phyloP scores from a whole-genome alignment of 2,888 invertebrate genomes.

The Amblyjoppa fuscipennis region DNA sequence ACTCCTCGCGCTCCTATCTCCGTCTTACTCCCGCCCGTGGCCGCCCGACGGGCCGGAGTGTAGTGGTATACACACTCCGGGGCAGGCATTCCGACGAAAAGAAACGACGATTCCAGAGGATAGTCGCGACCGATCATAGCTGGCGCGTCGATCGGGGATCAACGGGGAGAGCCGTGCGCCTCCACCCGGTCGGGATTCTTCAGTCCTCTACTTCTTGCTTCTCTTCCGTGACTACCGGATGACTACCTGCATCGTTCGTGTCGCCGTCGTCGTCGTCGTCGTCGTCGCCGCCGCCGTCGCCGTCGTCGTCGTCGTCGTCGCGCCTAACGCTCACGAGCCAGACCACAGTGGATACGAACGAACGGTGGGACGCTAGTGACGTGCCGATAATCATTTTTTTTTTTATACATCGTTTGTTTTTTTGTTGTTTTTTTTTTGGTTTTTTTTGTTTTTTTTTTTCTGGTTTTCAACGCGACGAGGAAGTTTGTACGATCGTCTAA shows the following conservation, averaged over 20 bases:
- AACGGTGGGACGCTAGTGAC: slow-evolving; percentile 10
- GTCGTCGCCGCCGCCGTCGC: slow-evolving; percentile 13
- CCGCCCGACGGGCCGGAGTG: slow-evolving; percentile 57
- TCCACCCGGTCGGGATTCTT: slow-evolving; percentile 63
- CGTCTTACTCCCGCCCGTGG: slow-evolving; percentile 66
- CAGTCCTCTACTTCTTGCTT: slow-evolving; percentile 56
- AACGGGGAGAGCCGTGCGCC: slow-evolving; percentile 72
- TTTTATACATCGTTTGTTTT: not conserved
- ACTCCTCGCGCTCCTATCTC: slow-evolving; percentile 65
- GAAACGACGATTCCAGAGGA: slow-evolving; percentile 85
- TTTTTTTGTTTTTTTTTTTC: not conserved
- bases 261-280: slow-evolving; percentile 35
- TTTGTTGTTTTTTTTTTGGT: not conserved
- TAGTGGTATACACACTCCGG: slow-evolving; percentile 60
- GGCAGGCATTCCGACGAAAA: slow-evolving; percentile 82
- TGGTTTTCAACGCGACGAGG: not conserved
- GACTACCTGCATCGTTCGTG: slow-evolving; percentile 47
- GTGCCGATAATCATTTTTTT: not conserved
- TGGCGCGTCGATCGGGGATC: slow-evolving; percentile 84
- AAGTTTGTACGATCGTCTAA: not conserved
- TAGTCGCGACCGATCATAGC: slow-evolving; percentile 85
- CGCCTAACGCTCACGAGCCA: slow-evolving; percentile 70
- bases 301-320: slow-evolving; percentile 35
- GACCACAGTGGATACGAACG: slow-evolving; percentile 14
- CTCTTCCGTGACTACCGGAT: slow-evolving; percentile 60